A percentile compares a stretch with the other conserved stretches of the same genome.
Conservation (phyloP, 2,113 vertebrate genomes). For the Macrotus californicus region DNA sequence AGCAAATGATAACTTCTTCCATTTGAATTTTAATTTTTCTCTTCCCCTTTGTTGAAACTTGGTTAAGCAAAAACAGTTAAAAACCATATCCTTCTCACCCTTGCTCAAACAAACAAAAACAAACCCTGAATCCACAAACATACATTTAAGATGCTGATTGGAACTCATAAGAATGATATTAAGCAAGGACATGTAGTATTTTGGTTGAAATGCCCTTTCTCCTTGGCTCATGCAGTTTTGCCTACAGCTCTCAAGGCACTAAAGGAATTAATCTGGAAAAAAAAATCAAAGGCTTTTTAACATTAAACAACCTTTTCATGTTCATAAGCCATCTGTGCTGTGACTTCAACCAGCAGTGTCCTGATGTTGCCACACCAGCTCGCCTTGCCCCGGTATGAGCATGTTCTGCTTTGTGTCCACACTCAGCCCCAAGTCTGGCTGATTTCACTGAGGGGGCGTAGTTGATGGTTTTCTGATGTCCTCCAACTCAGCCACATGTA, state of each 20-base stretch:
- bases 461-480: neutral
- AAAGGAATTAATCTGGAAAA: slow-evolving; percentile 59
- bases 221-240: slow-evolving; percentile 14
- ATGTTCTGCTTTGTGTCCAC: neutral
- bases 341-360: slow-evolving; percentile 37
- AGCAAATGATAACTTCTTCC: neutral
- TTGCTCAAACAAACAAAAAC: slow-evolving; percentile 22
- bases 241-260: slow-evolving; percentile 34
- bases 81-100: neutral
- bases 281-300: slow-evolving; percentile 58
- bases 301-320: slow-evolving; percentile 63
- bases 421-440: neutral
- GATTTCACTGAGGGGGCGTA: neutral
- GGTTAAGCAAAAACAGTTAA: neutral
- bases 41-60: neutral
- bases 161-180: slow-evolving; percentile 2
- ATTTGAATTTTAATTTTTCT: neutral
- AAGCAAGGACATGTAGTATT: slow-evolving; percentile 32
- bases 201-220: slow-evolving; percentile 46
- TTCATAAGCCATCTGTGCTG: slow-evolving; percentile 59
- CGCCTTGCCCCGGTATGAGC: neutral
- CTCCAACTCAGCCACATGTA: neutral
- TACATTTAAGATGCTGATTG: slow-evolving; percentile 43
- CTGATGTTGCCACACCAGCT: neutral
- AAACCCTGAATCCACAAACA: neutral